Percentiles rank a stretch among this genome's conserved stretches.
These are phyloP conservation scores for Iphiclides podalirius DNA, from an alignment of 2,888 invertebrate genomes.

Conservation along the genomic window DNA sequence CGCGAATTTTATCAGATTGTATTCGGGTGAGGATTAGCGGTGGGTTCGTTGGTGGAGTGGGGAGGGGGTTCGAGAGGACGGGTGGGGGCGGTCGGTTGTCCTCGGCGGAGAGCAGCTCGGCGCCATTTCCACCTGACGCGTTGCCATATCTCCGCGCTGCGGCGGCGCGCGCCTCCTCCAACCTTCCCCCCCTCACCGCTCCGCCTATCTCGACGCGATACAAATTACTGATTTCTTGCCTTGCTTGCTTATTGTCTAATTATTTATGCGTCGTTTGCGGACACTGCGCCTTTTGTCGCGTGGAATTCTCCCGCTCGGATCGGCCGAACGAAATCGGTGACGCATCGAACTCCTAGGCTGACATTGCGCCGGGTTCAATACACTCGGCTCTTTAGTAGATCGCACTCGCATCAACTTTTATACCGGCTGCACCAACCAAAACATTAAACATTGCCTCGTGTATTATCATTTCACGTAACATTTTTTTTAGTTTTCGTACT, in stretches of 20 bases:
- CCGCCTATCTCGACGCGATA: constrained; percentile 73
- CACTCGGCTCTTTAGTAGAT: constrained; percentile 45
- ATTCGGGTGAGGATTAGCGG: constrained; percentile 73
- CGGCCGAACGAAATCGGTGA: constrained; percentile 52
- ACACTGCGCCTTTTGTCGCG: constrained; percentile 60
- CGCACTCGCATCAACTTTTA: constrained; percentile 31
- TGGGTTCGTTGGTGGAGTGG: constrained; percentile 46
- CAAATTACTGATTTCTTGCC: constrained; percentile 77
- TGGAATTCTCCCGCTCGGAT: constrained; percentile 63
- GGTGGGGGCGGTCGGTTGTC: constrained; percentile 53
- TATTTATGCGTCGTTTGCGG: constrained; percentile 74
- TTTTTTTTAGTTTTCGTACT: no score
- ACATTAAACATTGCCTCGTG: constrained; percentile 19
- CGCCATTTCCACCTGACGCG: constrained; percentile 79
- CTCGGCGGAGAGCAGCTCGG: constrained; percentile 63
- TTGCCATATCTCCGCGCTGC: constrained; percentile 72
- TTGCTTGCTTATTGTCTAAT: constrained; percentile 77
- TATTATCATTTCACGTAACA: neutral
- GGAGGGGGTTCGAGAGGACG: constrained; percentile 42
- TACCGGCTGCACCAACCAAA: constrained; percentile 27
- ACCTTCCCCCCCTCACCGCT: constrained; percentile 64
- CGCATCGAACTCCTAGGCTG: constrained; percentile 65
- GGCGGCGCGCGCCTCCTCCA: constrained; percentile 63
- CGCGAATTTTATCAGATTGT: constrained; percentile 80
- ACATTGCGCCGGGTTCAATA: constrained; percentile 67